Evolutionary conservation across 1,140 invertebrate species (phyloP), one percentile per base, ranked within the genome.

Genomic region (Diploscapter pachys): DNA sequence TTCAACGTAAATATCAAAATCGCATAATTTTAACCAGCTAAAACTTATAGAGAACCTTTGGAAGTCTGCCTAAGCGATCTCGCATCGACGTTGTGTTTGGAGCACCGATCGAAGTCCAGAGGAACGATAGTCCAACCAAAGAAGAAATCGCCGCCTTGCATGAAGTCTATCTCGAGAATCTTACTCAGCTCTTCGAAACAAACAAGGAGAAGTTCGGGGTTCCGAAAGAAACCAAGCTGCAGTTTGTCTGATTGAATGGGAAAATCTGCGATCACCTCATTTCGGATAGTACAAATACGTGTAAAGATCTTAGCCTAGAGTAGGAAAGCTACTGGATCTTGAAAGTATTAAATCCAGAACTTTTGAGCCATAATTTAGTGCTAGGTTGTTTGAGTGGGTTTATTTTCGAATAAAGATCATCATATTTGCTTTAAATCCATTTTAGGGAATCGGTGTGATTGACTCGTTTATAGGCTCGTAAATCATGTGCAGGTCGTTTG

Each of bases 1-100:
- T 71, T 75, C 49, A 67, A 75, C 13, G 63, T 73, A 55, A 59
- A 87, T 91, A 55, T 93, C 94, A 2, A 86, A 93, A 74, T 93
- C 93, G 0, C 87, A 95, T 59, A 11, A 11, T 59, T 11, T 11
- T 11, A 59, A 59, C 57, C 9, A 59, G 31, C 9, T 59, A 59
- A 13, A 13, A 2, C 9, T 93, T 96, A 80, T 93, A 95, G 80
- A 94, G 95, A 81, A 90, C 89, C 1, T 93, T 93, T 86, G 94
- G 94, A 0, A 82, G 94, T 1, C 83, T 96, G 8, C 93, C 94
- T 0, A 89, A 90, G 56, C 88, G 93, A 55, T 89, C 87, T 77
- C 91, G 91, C 0, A 89, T 96, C 50, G 90, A 90, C 11, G 91
- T 91, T 77, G 92, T 96, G 79, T 61, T 79, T 48, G 78, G 78